These are phyloP conservation scores for Andricus quercusramuli DNA, from an alignment of 2,888 invertebrate species.

Conservation along the genomic window DNA sequence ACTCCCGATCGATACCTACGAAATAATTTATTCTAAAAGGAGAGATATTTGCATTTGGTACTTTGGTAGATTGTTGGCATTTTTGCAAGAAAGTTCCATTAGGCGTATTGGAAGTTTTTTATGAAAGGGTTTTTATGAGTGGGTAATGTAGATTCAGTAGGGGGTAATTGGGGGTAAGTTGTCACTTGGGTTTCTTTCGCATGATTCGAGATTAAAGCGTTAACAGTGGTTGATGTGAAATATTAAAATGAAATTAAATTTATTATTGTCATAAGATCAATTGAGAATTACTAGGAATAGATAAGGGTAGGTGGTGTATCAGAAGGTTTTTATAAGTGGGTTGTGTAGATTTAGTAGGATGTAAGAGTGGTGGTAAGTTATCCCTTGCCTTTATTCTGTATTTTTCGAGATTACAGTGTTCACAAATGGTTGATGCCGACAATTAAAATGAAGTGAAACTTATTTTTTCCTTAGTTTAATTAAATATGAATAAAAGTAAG, in stretches of 20 bases:
- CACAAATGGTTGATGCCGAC: no score
- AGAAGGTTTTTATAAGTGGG: no score
- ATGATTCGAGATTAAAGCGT: background rate
- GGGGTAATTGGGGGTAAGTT: background rate
- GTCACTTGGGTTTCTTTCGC: background rate
- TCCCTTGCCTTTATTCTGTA: no score
- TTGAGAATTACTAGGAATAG: background rate
- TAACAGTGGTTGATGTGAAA: background rate
- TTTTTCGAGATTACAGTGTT: no score
- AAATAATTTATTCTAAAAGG: constrained; percentile 29
- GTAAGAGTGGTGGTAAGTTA: no score
- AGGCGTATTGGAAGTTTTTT: constrained; percentile 16
- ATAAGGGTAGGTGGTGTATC: background rate
- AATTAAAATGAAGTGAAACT: no score
- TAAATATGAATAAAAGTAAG: no score
- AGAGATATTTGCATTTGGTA: constrained; percentile 52
- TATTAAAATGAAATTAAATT: background rate
- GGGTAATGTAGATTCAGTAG: background rate
- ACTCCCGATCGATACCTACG: constrained; percentile 21
- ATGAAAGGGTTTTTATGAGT: constrained; percentile 12
- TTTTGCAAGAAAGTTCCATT: constrained; percentile 23
- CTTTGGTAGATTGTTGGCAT: constrained; percentile 43
- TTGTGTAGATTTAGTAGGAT: no score
- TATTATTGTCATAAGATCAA: background rate
- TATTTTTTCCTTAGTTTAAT: no score